phyloP scores from a whole-genome alignment of 2,888 invertebrate species.

The Drosophila atroscutellata region DNA sequence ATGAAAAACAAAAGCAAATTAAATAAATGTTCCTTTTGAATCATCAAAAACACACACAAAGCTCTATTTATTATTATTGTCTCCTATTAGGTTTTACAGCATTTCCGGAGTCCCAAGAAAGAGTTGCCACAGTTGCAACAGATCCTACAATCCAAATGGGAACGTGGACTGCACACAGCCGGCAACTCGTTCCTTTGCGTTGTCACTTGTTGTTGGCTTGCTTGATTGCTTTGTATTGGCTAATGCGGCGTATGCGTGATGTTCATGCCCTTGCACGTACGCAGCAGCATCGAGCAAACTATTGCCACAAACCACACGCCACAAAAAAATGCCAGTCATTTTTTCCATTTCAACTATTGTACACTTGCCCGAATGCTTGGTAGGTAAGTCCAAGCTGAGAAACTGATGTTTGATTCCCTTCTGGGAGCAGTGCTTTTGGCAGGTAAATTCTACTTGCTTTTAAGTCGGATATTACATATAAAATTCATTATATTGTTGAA shows the following conservation, averaged over 20 bases:
- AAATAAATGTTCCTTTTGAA: conserved; percentile 81
- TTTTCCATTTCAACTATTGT: background rate
- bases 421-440: background rate
- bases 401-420: background rate
- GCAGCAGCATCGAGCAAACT: conserved; percentile 5
- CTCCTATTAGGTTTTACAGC: conserved; percentile 24
- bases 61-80: conserved; percentile 46
- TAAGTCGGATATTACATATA: background rate
- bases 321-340: background rate
- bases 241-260: conserved; percentile 59
- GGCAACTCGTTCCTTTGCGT: conserved; percentile 10
- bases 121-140: conserved; percentile 27
- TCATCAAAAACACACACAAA: conserved; percentile 69
- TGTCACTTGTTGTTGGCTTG: conserved; percentile 17
- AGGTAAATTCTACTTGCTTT: background rate
- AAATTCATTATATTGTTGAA: background rate
- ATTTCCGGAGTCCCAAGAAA: conserved; percentile 18
- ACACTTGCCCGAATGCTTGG: background rate
- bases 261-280: conserved; percentile 42
- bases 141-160: conserved; percentile 6
- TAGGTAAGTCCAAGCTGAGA: too few species aligned
- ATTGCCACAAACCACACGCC: background rate
- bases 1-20: conserved; percentile 71
- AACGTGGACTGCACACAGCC: conserved; percentile 20
- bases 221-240: conserved; percentile 52